Conservation (phyloP, 1,140 invertebrate genomes). For the Drosophila asahinai region DNA sequence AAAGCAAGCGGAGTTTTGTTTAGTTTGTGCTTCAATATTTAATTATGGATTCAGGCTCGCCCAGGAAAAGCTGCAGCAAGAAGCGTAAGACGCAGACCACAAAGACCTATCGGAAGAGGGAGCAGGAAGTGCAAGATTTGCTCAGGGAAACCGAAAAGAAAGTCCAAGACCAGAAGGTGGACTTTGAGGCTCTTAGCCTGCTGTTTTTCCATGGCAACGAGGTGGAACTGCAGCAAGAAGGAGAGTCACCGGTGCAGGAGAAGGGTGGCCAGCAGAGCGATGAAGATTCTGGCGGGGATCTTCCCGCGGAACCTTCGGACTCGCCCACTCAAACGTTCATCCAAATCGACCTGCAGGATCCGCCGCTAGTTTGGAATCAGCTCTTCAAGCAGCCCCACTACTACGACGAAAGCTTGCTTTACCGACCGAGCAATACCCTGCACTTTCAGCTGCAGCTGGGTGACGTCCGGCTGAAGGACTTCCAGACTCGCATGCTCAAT, state of each 20-base stretch:
- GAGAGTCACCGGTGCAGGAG: not conserved
- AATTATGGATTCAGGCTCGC: slow-evolving; percentile 9
- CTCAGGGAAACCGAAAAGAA: slow-evolving; percentile 18
- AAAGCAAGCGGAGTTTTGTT: slow-evolving; percentile 1
- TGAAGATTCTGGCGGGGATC: slow-evolving; percentile 29
- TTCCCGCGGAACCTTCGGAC: slow-evolving; percentile 9
- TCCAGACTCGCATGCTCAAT: slow-evolving; percentile 69
- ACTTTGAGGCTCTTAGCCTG: slow-evolving; percentile 45
- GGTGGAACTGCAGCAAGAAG: not conserved
- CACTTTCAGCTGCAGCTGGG: slow-evolving; percentile 41
- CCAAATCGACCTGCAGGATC: slow-evolving; percentile 65
- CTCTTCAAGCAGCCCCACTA: slow-evolving; percentile 34
- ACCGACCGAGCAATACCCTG: slow-evolving; percentile 30
- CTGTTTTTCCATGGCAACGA: slow-evolving; percentile 57
- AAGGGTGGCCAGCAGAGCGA: not conserved
- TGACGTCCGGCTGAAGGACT: not conserved
- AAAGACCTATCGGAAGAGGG: slow-evolving; percentile 56
- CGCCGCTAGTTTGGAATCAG: slow-evolving; percentile 43
- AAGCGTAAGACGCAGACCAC: slow-evolving; percentile 67
- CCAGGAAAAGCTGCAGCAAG: slow-evolving; percentile 34
- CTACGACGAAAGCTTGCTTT: slow-evolving; percentile 49
- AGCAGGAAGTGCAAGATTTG: slow-evolving; percentile 64
- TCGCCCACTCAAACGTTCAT: slow-evolving; percentile 55
- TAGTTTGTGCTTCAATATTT: not conserved
- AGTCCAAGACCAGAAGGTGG: slow-evolving; percentile 4